A percentile compares a stretch with the other conserved stretches of the same genome.
These are phyloP conservation scores for Mactra quadrangularis DNA, from an alignment of 1,140 invertebrate species.

Conservation along the genomic window DNA sequence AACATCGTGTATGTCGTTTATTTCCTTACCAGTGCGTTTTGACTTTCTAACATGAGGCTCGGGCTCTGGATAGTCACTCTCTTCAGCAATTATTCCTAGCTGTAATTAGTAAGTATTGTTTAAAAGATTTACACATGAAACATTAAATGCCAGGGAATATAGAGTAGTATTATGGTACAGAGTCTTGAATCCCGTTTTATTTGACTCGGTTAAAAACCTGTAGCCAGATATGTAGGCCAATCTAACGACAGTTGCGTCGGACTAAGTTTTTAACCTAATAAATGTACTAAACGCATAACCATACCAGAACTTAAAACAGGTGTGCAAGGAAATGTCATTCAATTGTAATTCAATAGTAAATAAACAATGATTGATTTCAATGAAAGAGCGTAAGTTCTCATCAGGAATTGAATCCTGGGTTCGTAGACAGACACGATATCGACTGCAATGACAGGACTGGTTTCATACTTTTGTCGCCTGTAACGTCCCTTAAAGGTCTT, in stretches of 20 bases:
- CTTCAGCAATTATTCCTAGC: conserved; percentile 39
- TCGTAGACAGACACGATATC: no score
- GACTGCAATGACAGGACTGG: background rate
- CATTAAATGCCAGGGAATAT: no score
- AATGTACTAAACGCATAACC: no score
- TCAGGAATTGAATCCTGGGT: no score
- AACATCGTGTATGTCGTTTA: background rate
- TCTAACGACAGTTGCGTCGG: background rate
- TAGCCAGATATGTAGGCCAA: background rate
- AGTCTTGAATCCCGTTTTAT: no score
- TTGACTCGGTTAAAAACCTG: background rate
- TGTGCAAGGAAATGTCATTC: no score
- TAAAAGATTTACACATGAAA: background rate
- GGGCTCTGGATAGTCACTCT: conserved; percentile 45
- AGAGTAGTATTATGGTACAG: no score
- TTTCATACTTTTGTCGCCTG: background rate
- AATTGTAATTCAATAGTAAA: no score
- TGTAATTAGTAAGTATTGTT: background rate
- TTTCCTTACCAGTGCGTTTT: background rate
- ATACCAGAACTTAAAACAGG: no score
- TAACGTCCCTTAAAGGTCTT: background rate
- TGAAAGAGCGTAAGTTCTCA: no score
- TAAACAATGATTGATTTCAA: no score
- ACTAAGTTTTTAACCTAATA: no score
- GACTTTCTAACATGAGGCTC: background rate